phyloP scores from a whole-genome alignment of 37 sponge, comb jelly and placozoan genomes.

The Aplysina aerophoba region DNA sequence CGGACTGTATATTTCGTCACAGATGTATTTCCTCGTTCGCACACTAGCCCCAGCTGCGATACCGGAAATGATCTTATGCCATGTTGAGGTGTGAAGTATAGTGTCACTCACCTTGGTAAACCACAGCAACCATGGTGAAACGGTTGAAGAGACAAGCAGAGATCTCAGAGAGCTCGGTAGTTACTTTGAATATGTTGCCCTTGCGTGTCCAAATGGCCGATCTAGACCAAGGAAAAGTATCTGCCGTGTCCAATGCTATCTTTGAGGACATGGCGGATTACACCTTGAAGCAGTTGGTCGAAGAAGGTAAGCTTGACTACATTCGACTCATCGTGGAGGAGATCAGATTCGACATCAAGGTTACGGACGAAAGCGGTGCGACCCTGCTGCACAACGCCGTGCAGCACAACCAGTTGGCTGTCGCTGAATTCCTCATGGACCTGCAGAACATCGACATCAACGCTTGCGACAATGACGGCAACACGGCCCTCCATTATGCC shows the following conservation, averaged over 20 bases:
- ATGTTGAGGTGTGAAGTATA: too few species aligned
- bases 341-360: slow-evolving; percentile 33
- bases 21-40: too few species aligned
- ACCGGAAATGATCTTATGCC: too few species aligned
- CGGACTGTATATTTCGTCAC: too few species aligned
- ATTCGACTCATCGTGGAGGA: slow-evolving; percentile 37
- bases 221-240: not conserved
- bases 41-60: too few species aligned
- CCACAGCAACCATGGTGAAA: too few species aligned
- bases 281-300: slow-evolving; percentile 48
- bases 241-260: not conserved
- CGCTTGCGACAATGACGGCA: slow-evolving; percentile 66
- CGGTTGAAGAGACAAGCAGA: not conserved
- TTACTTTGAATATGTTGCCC: not conserved
- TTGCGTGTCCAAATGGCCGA: not conserved
- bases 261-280: not conserved
- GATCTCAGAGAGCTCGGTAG: not conserved
- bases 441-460: slow-evolving; percentile 59
- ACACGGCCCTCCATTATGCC: slow-evolving; percentile 87
- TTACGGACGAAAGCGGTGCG: slow-evolving; percentile 28
- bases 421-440: slow-evolving; percentile 69
- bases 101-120: too few species aligned
- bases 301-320: slow-evolving; percentile 49
- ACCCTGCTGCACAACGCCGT: slow-evolving; percentile 75
- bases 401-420: slow-evolving; percentile 45